A percentile compares a stretch with the other conserved stretches of the same genome.
phyloP scores from a whole-genome alignment of 1,140 invertebrate species.

The Epicauta chinensis region DNA sequence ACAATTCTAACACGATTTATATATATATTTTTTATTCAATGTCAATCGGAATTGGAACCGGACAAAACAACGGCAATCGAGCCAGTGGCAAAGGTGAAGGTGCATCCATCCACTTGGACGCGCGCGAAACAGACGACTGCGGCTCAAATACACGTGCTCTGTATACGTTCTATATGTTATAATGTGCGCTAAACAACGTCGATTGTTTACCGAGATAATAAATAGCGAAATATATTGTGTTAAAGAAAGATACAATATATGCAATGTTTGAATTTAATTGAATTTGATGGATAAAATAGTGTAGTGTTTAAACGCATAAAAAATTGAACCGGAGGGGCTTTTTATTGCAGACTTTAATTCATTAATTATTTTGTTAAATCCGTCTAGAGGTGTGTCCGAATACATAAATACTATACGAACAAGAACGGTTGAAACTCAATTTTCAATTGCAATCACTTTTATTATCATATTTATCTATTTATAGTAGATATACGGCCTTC shows the following conservation, averaged over 20 bases:
- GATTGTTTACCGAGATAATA: not conserved
- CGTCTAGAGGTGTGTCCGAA: too few species aligned
- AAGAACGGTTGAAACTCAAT: too few species aligned
- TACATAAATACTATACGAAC: too few species aligned
- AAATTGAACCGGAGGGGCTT: not conserved
- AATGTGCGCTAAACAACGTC: too few species aligned
- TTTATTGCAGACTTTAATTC: too few species aligned
- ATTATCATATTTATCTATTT: too few species aligned
- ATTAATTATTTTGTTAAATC: too few species aligned
- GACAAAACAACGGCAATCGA: too few species aligned
- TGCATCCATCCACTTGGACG: conserved; percentile 3
- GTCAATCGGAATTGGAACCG: not conserved
- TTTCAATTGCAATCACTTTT: too few species aligned
- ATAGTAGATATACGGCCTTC: too few species aligned
- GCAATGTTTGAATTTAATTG: not conserved
- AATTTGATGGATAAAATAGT: not conserved
- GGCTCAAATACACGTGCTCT: conserved; percentile 7
- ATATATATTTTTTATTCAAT: not conserved
- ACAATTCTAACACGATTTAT: not conserved
- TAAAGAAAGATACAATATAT: not conserved
- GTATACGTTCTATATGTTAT: not conserved
- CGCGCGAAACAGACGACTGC: conserved; percentile 15
- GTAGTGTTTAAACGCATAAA: not conserved
- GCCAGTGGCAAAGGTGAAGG: conserved; percentile 7
- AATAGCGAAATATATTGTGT: not conserved